These are phyloP conservation scores for Athene noctua DNA, from an alignment of 2,113 vertebrate genomes.

Conservation along the genomic window DNA sequence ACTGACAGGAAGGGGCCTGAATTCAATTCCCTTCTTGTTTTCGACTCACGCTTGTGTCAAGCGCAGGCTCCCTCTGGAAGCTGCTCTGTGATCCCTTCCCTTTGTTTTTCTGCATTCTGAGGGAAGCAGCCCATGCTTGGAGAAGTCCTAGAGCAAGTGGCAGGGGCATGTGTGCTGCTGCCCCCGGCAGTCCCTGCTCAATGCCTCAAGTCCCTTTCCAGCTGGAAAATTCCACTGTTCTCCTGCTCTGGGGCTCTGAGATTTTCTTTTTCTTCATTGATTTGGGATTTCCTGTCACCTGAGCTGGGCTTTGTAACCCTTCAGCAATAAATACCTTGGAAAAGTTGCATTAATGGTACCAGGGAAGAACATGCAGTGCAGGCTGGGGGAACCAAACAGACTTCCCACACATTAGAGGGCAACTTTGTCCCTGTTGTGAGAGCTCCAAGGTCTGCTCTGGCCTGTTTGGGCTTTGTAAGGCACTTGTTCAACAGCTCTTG, in stretches of 20 bases:
- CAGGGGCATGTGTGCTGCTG: background rate
- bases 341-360: background rate
- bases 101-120: conserved; percentile 25
- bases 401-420: background rate
- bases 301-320: background rate
- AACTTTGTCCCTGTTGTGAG: background rate
- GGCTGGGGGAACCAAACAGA: background rate
- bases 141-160: conserved; percentile 10
- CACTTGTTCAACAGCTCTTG: background rate
- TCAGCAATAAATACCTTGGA: background rate
- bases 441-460: background rate
- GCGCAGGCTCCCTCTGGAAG: conserved; percentile 27
- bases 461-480: background rate
- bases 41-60: background rate
- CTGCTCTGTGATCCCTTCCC: background rate
- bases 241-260: background rate
- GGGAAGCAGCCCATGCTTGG: background rate
- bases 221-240: conserved; percentile 42
- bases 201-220: background rate
- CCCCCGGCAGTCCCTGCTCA: background rate
- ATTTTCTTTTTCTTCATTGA: background rate
- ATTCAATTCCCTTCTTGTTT: conserved; percentile 48
- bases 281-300: conserved; percentile 20
- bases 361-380: background rate
- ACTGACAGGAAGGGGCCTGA: conserved; percentile 22